A percentile compares a stretch with the other conserved stretches of the same genome.
Conservation (phyloP, 2,797 vertebrate species). For the Sylvia borin region DNA sequence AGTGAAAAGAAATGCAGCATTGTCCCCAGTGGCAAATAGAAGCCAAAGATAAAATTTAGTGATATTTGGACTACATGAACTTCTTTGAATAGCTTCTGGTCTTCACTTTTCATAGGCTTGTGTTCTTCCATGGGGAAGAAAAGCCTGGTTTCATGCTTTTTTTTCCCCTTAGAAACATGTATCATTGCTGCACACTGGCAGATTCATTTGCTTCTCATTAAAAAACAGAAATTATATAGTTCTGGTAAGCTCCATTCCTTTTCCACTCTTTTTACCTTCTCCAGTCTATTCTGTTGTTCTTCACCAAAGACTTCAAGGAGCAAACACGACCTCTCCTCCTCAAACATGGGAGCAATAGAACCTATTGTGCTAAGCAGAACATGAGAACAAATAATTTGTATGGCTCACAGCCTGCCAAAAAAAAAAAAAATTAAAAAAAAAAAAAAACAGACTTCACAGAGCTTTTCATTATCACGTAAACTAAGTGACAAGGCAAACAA, state of each 20-base stretch:
- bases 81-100: background rate
- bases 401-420: background rate
- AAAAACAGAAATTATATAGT: background rate
- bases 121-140: background rate
- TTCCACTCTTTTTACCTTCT: background rate
- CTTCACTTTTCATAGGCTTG: background rate
- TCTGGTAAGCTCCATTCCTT: background rate
- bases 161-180: background rate
- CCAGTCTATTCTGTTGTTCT: background rate
- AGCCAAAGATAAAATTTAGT: background rate
- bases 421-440: background rate
- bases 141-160: background rate
- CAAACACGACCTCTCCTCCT: background rate
- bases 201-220: background rate
- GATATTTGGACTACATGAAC: background rate
- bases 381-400: background rate
- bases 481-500: background rate
- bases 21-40: background rate
- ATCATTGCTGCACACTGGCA: background rate
- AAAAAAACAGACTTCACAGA: background rate
- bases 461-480: background rate
- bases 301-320: background rate
- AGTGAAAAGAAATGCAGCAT: background rate
- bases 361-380: background rate
- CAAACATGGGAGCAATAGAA: background rate